These are phyloP conservation scores for Drosophila demipolita DNA, from an alignment of 2,888 invertebrate species.

Conservation along the genomic window DNA sequence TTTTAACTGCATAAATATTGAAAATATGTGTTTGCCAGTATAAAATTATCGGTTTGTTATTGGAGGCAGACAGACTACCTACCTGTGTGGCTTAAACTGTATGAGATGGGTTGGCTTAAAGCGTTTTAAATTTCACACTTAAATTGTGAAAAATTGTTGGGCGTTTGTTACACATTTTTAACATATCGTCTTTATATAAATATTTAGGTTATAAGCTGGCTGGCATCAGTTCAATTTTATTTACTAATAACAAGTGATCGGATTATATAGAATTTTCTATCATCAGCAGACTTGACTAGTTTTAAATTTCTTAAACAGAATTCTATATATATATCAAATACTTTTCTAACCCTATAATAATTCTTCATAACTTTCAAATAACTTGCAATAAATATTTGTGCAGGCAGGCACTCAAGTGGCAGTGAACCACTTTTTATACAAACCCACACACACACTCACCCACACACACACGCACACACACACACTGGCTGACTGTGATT, in stretches of 20 bases:
- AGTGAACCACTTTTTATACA: conserved; percentile 5
- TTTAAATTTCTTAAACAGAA: background rate
- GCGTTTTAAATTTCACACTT: background rate
- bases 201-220: background rate
- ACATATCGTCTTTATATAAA: background rate
- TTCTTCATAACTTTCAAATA: conserved; percentile 11
- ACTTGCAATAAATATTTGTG: conserved; percentile 4
- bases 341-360: conserved; percentile 1
- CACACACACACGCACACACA: conserved; percentile 10
- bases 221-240: background rate
- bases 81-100: background rate
- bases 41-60: conserved; percentile 2
- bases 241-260: background rate
- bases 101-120: background rate
- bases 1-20: conserved; percentile 11
- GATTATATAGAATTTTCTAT: background rate
- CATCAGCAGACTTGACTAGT: background rate
- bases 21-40: background rate
- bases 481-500: conserved; percentile 37
- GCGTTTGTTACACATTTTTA: background rate
- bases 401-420: conserved; percentile 3
- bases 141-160: background rate
- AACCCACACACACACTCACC: conserved; percentile 11
- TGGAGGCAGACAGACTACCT: background rate
- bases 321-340: background rate